Percentiles rank a stretch among this genome's conserved stretches.
Evolutionary conservation across 2,797 vertebrate species (phyloP).

Genomic region (Leptatherina wallacei): DNA sequence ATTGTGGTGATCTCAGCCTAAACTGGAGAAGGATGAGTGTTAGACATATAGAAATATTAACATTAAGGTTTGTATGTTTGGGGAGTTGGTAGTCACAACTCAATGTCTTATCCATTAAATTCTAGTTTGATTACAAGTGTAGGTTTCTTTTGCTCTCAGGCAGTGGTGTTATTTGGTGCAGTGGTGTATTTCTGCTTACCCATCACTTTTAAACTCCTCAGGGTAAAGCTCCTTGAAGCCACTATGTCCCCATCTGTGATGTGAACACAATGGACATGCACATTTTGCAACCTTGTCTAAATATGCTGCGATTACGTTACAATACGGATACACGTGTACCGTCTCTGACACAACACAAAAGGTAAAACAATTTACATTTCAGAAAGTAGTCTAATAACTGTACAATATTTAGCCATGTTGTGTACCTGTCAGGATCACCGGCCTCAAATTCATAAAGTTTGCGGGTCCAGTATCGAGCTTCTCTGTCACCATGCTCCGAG

Average conservation of each 20-base stretch:
- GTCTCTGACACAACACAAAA: background rate
- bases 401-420: background rate
- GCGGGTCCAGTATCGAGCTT: slow-evolving; percentile 91
- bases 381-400: background rate
- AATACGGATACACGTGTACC: background rate
- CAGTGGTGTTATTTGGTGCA: background rate
- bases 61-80: background rate
- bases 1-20: background rate
- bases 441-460: slow-evolving; percentile 95
- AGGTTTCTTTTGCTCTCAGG: background rate
- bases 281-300: background rate
- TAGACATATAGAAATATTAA: background rate
- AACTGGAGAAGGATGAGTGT: background rate
- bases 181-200: slow-evolving; percentile 76
- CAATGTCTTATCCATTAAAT: background rate
- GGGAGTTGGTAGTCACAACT: background rate
- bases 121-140: background rate
- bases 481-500: slow-evolving; percentile 86
- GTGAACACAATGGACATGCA: slow-evolving; percentile 35
- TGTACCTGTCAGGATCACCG: slow-evolving; percentile 92
- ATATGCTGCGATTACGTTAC: background rate
- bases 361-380: background rate
- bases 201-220: slow-evolving; percentile 91
- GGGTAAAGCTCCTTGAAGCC: slow-evolving; percentile 98
- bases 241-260: slow-evolving; percentile 95